Evolutionary conservation across 2,797 vertebrate species (phyloP).

Genomic region (Amblyopsis hoosieri): DNA sequence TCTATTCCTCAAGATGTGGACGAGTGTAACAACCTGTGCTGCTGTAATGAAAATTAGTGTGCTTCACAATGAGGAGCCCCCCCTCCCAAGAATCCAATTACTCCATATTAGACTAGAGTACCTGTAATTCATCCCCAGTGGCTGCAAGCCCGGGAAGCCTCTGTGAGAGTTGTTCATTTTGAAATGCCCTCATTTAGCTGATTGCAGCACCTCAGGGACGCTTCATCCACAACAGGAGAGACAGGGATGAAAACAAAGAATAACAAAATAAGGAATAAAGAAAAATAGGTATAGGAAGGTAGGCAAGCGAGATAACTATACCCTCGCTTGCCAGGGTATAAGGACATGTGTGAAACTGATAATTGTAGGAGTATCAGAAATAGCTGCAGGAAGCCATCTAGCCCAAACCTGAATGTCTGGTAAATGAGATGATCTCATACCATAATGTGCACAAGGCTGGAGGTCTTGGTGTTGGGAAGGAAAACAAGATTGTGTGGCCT

Average conservation of each 20-base stretch:
- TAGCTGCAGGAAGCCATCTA: conserved; percentile 5
- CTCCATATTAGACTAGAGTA: conserved; percentile 26
- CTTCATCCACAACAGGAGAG: neutral
- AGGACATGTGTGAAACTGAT: neutral
- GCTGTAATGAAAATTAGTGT: conserved; percentile 39
- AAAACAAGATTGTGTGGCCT: too few relatives aligned
- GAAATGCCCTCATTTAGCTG: conserved; percentile 30
- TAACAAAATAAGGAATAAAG: neutral
- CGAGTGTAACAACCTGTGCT: conserved; percentile 16
- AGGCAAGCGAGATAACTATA: neutral
- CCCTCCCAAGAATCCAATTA: conserved; percentile 41
- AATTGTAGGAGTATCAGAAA: too few relatives aligned
- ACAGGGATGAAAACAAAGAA: conserved; percentile 1
- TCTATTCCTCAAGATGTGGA: conserved; percentile 14
- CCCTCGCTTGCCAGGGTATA: neutral
- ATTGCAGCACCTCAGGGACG: conserved; percentile 19
- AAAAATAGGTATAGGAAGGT: neutral
- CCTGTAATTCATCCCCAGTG: conserved; percentile 24
- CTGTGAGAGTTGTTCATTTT: conserved; percentile 25
- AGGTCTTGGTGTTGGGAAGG: conserved; percentile 3
- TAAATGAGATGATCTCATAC: conserved; percentile 29
- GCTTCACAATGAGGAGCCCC: conserved; percentile 29
- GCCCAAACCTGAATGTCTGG: conserved; percentile 15
- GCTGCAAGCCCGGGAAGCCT: conserved; percentile 16
- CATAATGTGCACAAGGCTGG: conserved; percentile 18